A percentile compares a stretch with the other conserved stretches of the same genome.
These are phyloP conservation scores for Oryzaephilus surinamensis DNA, from an alignment of 1,140 invertebrate species.

Conservation along the genomic window DNA sequence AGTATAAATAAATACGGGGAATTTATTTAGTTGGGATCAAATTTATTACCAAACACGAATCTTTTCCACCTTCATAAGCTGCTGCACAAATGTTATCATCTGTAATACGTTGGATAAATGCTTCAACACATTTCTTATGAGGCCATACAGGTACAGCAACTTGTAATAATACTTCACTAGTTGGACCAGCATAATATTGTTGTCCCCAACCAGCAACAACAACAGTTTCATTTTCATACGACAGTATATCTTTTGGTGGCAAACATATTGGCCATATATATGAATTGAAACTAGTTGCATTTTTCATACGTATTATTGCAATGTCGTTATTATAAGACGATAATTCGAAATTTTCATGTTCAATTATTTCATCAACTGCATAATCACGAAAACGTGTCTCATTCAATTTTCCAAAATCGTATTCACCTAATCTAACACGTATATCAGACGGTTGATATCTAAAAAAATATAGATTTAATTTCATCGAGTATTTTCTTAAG, in stretches of 20 bases:
- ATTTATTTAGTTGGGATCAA: neutral
- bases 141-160: slow-evolving; percentile 73
- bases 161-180: slow-evolving; percentile 61
- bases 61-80: slow-evolving; percentile 55
- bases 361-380: slow-evolving; percentile 47
- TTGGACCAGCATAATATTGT: slow-evolving; percentile 51
- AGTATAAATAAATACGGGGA: neutral
- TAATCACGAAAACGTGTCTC: slow-evolving; percentile 57
- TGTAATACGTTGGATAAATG: slow-evolving; percentile 52
- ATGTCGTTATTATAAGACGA: slow-evolving; percentile 68
- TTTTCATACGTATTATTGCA: slow-evolving; percentile 61
- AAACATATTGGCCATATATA: slow-evolving; percentile 80
- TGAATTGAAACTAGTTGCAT: slow-evolving; percentile 56
- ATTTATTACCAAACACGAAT: slow-evolving; percentile 62
- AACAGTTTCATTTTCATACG: slow-evolving; percentile 51
- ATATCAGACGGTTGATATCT: slow-evolving; percentile 41
- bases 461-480: neutral
- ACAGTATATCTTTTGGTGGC: slow-evolving; percentile 50
- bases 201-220: slow-evolving; percentile 70
- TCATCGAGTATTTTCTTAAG: neutral
- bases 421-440: slow-evolving; percentile 65
- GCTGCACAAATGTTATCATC: slow-evolving; percentile 63
- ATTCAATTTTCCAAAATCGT: slow-evolving; percentile 54
- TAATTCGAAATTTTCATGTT: slow-evolving; percentile 52
- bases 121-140: slow-evolving; percentile 50